Percentiles rank a stretch among this genome's conserved stretches.
phyloP scores from a whole-genome alignment of 2,888 invertebrate genomes.

The Heliconius ismenius region DNA sequence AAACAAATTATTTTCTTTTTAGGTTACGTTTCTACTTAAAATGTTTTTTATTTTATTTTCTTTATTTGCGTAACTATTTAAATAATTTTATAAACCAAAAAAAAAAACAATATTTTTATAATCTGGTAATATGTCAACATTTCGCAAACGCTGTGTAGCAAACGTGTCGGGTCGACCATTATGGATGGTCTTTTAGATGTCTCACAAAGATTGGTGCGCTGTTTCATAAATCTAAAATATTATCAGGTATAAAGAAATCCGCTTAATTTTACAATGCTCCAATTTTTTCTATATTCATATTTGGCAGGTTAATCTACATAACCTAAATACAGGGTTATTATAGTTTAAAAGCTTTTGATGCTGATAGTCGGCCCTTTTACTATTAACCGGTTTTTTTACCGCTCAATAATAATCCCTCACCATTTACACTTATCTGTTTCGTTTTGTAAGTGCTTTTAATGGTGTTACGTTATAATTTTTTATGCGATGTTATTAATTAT shows the following conservation, averaged over 20 bases:
- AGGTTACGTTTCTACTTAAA: neutral
- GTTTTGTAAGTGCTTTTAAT: slow-evolving; percentile 8
- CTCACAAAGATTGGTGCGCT: slow-evolving; percentile 55
- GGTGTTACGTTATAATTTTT: slow-evolving; percentile 6
- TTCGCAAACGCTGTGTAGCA: slow-evolving; percentile 51
- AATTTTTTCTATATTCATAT: slow-evolving; percentile 26
- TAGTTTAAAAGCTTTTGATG: slow-evolving; percentile 24
- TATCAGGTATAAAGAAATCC: slow-evolving; percentile 44
- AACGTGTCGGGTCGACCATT: slow-evolving; percentile 52
- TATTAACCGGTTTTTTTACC: slow-evolving; percentile 25
- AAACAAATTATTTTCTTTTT: slow-evolving; percentile 28
- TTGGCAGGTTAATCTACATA: slow-evolving; percentile 28
- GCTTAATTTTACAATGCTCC: slow-evolving; percentile 21
- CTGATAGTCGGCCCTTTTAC: slow-evolving; percentile 24
- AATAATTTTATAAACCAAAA: neutral
- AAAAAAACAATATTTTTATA: neutral
- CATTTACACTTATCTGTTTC: neutral
- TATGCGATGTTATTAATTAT: neutral
- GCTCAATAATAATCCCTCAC: slow-evolving; percentile 21
- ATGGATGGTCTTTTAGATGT: slow-evolving; percentile 54
- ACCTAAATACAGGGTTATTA: slow-evolving; percentile 28
- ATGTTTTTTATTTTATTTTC: neutral
- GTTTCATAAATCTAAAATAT: slow-evolving; percentile 57
- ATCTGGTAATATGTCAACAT: slow-evolving; percentile 41
- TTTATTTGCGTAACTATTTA: neutral